Conservation (phyloP, 2,113 vertebrate species). For the Urocitellus parryii region DNA sequence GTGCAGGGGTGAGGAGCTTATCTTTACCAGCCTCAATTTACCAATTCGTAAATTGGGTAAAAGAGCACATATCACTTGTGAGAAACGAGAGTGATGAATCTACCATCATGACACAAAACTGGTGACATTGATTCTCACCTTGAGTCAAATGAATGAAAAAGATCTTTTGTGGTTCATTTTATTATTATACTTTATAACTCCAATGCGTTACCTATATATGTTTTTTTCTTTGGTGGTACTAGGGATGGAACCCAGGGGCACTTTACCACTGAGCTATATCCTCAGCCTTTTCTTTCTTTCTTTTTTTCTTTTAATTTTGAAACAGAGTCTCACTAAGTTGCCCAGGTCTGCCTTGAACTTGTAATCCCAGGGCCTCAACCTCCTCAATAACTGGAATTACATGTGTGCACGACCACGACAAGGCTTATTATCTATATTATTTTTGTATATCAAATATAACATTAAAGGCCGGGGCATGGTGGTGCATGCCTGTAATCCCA, state of each 20-base stretch:
- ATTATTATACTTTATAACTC: background rate
- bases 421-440: background rate
- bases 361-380: no score
- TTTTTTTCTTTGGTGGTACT: no score
- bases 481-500: no score
- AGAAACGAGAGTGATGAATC: background rate
- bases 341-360: no score
- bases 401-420: no score
- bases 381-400: no score
- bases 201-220: background rate
- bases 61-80: background rate
- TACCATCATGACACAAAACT: background rate
- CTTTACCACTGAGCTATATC: no score
- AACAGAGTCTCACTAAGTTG: no score
- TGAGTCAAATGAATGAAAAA: background rate
- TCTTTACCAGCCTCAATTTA: background rate
- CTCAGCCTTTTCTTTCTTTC: no score
- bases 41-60: background rate
- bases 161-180: background rate
- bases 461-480: background rate
- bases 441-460: background rate
- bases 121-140: background rate
- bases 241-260: no score
- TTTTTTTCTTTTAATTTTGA: no score
- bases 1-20: background rate